These are phyloP conservation scores for Clunio marinus DNA, from an alignment of 2,888 invertebrate species.

Conservation along the genomic window DNA sequence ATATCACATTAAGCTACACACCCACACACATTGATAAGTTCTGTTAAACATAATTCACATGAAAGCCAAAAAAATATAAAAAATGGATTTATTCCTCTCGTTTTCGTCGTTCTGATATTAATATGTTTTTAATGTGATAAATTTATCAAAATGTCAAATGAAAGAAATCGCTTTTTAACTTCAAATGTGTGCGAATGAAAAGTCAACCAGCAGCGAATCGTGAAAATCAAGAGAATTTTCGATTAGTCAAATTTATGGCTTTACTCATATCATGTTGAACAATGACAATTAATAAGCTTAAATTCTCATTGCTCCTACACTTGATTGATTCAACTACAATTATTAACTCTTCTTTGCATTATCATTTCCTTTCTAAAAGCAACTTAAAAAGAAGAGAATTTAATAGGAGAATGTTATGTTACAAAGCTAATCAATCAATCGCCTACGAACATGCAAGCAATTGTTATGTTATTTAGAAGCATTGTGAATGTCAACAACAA, in stretches of 20 bases:
- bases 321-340: background rate
- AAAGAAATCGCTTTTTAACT: background rate
- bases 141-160: constrained; percentile 28
- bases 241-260: constrained; percentile 12
- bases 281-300: constrained; percentile 19
- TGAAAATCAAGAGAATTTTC: background rate
- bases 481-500: background rate
- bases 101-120: constrained; percentile 9
- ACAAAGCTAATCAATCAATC: constrained; percentile 16
- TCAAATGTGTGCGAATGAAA: constrained; percentile 8
- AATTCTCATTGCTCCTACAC: background rate
- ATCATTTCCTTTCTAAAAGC: constrained; percentile 12
- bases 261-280: background rate
- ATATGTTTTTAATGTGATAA: constrained; percentile 29
- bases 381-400: background rate
- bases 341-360: background rate
- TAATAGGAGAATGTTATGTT: background rate
- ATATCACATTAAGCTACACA: background rate
- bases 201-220: background rate
- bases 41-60: background rate
- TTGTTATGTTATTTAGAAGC: constrained; percentile 4
- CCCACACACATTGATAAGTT: no score
- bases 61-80: background rate
- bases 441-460: background rate
- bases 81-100: constrained; percentile 14